Evolutionary conservation across 1,140 invertebrate species (phyloP).

Genomic region (Leptoteleia sp.): DNA sequence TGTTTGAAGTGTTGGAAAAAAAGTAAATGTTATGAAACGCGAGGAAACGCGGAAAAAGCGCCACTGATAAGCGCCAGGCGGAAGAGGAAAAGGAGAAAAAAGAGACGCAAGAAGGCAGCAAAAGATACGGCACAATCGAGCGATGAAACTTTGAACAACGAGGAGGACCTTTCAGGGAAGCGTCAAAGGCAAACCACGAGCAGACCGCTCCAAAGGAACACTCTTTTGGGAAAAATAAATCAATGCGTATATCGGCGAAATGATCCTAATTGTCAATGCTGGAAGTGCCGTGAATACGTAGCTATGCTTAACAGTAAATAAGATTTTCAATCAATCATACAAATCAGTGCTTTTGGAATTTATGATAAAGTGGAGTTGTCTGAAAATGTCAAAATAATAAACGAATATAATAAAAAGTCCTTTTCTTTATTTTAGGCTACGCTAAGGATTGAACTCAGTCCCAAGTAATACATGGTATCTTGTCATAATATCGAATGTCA

Average conservation of each 20-base stretch:
- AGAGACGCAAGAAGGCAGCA: constrained; percentile 35
- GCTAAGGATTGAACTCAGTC: no score
- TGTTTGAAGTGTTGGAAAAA: constrained; percentile 58
- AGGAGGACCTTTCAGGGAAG: constrained; percentile 22
- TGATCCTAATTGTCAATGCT: constrained; percentile 64
- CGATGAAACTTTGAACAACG: constrained; percentile 44
- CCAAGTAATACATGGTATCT: no score
- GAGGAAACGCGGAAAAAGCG: constrained; percentile 14
- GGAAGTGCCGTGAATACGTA: constrained; percentile 56
- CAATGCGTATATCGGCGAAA: constrained; percentile 66
- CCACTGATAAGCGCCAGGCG: constrained; percentile 29
- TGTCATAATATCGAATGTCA: no score
- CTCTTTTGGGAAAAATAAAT: constrained; percentile 49
- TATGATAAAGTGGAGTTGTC: no score
- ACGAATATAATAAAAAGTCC: no score
- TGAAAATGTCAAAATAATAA: no score
- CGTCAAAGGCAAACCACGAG: constrained; percentile 42
- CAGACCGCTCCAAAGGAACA: constrained; percentile 23
- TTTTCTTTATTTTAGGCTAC: no score
- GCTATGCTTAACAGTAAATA: constrained; percentile 12
- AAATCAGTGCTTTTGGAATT: no score
- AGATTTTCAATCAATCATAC: no score
- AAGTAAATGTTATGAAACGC: constrained; percentile 36
- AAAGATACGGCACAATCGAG: constrained; percentile 33
- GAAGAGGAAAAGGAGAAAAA: constrained; percentile 31